Evolutionary conservation across 2,797 vertebrate species (phyloP), one percentile per base, ranked within the genome.

Genomic region (Tenualosa thibaudeaui): DNA sequence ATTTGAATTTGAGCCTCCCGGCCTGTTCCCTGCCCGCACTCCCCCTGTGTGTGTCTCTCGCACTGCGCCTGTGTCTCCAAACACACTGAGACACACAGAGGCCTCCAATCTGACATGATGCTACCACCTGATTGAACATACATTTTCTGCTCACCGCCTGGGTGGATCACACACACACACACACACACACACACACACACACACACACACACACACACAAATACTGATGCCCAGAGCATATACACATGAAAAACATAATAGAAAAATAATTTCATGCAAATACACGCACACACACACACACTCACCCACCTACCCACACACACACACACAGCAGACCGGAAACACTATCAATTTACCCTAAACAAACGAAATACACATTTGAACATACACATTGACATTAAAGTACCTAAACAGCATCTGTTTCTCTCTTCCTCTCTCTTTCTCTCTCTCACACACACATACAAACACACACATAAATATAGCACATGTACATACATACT

Each of bases 121-220:
- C 65, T 71, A 71, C 12, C 31, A 71, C 65, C 65, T 71, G 65
- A 71, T 17, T 71, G 26, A 71, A 40, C 26, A 71, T 71, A 65
- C 62, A 71, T 40, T 71, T 71, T 71, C 65, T 31, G 62, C 26
- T 37, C 26, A 37, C 62, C 62, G 13, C 62, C 62, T 15, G 62
- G 31, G 26, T 37, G 62, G 62, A 31, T 68, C 10, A 7, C 3
- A 40, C 81, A 49, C 43, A 81, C 43, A 31, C 43, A 37, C 26
- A 68, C 65, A 68, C 65, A 71, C 12, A 71, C 65, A 71, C 65
- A 71, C 13, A 71, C 26, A 71, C 65, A 71, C 24, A 68, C 62
- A 68, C 62, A 68, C 24, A 31, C 62, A 31, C 62, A 68, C 24
- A 68, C 62, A 68, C 26, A 31, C 62, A 68, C 24, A 13, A 10